Evolutionary conservation across 2,888 invertebrate species (phyloP), one percentile per base, ranked within the genome.

Genomic region (Spodoptera exigua): DNA sequence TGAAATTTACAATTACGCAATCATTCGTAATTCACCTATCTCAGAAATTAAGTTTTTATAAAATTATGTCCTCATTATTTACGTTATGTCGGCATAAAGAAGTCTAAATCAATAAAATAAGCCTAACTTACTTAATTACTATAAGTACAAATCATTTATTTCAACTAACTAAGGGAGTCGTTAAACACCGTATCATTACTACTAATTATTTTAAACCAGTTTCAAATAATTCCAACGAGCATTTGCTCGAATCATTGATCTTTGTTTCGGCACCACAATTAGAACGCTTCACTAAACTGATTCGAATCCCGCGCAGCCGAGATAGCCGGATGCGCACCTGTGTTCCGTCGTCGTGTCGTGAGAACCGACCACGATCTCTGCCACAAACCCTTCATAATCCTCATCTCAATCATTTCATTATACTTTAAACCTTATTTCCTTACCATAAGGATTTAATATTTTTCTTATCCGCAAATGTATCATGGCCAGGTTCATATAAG

Each of bases 311-410:
- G 75, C 72, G 80, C 75, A 78, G 76, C 76, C 79, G 83, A 91
- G 92, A 91, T 90, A 89, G 89, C 92, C 92, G 92, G 93, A 93
- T 92, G 92, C 90, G 88, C 93, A 93, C 93, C 93, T 93, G 93
- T 92, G 91, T 78, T 70, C 71, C 73, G 75, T 74, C 73, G 74
- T 58, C 64, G 51, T 62, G 76, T 83, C 91, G 92, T 93, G 92
- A 90, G 92, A 93, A 90, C 89, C 81, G 70, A 83, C 85, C 86
- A 82, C 84, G 82, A 87, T 89, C 85, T 86, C 79, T 76, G 68
- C 78, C 70, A 64, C 70, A 74, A 79, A 76, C 70, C 72, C 61
- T 67, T 70, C 48, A 59, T 61, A 69, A 70, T 60, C 59, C 60
- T 71, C 66, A 79, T 76, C 74, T 74, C 52, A 17, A 56, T 16